Conservation (phyloP, 2,888 invertebrate species). For the Pachliopta kotzebuea region DNA sequence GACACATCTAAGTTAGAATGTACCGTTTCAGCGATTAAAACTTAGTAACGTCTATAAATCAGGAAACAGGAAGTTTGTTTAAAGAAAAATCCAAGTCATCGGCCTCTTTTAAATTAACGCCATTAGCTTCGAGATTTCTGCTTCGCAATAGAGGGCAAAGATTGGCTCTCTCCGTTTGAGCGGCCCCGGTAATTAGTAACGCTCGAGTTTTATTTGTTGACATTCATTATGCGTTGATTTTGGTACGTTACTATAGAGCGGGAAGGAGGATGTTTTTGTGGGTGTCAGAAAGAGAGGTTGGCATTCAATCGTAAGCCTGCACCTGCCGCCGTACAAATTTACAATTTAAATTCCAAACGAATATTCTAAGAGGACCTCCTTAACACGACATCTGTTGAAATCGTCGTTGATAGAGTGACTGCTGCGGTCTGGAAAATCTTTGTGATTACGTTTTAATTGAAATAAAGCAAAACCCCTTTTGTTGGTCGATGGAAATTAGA, state of each 20-base stretch:
- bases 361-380: conserved; percentile 77
- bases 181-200: conserved; percentile 77
- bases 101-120: conserved; percentile 78
- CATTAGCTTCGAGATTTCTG: conserved; percentile 77
- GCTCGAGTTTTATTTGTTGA: conserved; percentile 80
- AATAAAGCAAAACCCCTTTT: conserved; percentile 74
- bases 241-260: conserved; percentile 50
- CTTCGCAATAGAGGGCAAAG: conserved; percentile 76
- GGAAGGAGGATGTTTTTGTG: conserved; percentile 47
- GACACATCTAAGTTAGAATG: conserved; percentile 37
- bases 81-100: conserved; percentile 76
- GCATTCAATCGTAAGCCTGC: conserved; percentile 65
- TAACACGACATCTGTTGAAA: conserved; percentile 82
- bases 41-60: conserved; percentile 66
- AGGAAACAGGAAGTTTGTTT: conserved; percentile 58
- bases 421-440: conserved; percentile 66
- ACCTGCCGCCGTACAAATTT: conserved; percentile 78
- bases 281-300: conserved; percentile 56
- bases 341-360: conserved; percentile 80
- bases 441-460: conserved; percentile 75
- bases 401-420: conserved; percentile 76
- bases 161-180: conserved; percentile 76
- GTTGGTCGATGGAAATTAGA: conserved; percentile 28
- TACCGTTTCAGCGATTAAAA: conserved; percentile 39
- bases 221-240: conserved; percentile 78